Evolutionary conservation across 64 coral and sea anemone genomes (phyloP).

Genomic region (Pocillopora damicornis): DNA sequence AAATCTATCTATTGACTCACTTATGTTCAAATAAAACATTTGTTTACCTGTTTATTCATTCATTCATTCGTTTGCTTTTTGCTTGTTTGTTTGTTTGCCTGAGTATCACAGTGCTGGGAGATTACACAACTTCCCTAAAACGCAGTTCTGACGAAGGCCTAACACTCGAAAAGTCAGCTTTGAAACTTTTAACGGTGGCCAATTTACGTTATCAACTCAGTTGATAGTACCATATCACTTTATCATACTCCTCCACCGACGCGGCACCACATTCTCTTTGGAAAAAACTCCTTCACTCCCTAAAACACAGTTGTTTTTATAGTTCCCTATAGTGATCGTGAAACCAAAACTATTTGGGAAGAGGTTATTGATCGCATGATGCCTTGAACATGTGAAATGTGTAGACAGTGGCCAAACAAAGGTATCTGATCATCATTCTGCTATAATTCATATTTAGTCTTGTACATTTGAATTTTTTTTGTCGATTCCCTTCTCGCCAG

Average conservation of each 20-base stretch:
- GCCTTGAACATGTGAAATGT: not conserved
- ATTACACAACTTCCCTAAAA: no score
- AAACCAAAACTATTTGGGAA: not conserved
- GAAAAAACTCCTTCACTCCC: not conserved
- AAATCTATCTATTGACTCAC: not conserved
- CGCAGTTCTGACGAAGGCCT: no score
- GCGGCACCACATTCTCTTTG: not conserved
- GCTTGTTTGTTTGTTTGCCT: not conserved
- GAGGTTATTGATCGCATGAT: not conserved
- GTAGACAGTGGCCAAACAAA: not conserved
- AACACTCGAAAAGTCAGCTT: no score
- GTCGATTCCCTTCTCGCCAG: no score
- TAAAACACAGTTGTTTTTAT: not conserved
- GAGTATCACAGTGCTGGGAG: no score
- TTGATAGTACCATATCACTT: no score
- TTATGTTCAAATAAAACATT: not conserved
- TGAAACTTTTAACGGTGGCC: no score
- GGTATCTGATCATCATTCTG: no score
- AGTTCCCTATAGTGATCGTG: not conserved
- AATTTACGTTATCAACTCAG: no score
- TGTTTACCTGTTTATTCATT: not conserved
- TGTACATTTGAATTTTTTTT: no score
- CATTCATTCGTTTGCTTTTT: not conserved
- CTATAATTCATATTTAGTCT: no score
- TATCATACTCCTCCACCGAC: no score